Percentiles rank a stretch among this genome's conserved stretches.
Evolutionary conservation across 2,888 invertebrate species (phyloP).

Genomic region (Bruchidius siliquastri): DNA sequence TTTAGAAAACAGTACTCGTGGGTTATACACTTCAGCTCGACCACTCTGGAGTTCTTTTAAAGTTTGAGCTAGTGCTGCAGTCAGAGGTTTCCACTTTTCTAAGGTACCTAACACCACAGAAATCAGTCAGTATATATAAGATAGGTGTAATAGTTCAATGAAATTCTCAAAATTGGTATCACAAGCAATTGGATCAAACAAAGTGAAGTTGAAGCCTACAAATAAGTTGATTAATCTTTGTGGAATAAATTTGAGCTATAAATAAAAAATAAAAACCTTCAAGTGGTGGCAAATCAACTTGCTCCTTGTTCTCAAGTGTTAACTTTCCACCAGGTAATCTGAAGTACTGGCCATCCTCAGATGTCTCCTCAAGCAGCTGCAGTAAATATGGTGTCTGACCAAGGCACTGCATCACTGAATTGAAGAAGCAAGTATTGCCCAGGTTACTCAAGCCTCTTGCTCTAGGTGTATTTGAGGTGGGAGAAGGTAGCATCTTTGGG

Average conservation of each 20-base stretch:
- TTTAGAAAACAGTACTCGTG: constrained; percentile 57
- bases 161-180: too few species aligned
- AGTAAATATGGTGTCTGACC: constrained; percentile 79
- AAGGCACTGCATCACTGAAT: constrained; percentile 91
- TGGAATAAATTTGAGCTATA: too few species aligned
- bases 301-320: constrained; percentile 44
- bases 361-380: constrained; percentile 62
- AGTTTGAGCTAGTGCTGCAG: constrained; percentile 64
- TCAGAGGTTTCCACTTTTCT: constrained; percentile 65
- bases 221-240: too few species aligned
- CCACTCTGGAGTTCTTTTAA: constrained; percentile 65
- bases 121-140: too few species aligned
- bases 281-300: constrained; percentile 28
- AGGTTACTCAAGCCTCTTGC: constrained; percentile 82
- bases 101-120: constrained; percentile 43
- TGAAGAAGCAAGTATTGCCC: constrained; percentile 97
- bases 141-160: too few species aligned
- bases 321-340: constrained; percentile 68
- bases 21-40: constrained; percentile 60
- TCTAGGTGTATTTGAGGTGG: constrained; percentile 45
- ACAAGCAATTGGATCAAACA: too few species aligned
- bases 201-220: too few species aligned
- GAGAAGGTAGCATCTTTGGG: constrained; percentile 18
- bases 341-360: constrained; percentile 64
- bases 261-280: constrained; percentile 32